Conservation (phyloP, 2,113 vertebrate species). For the Ranitomeya variabilis region DNA sequence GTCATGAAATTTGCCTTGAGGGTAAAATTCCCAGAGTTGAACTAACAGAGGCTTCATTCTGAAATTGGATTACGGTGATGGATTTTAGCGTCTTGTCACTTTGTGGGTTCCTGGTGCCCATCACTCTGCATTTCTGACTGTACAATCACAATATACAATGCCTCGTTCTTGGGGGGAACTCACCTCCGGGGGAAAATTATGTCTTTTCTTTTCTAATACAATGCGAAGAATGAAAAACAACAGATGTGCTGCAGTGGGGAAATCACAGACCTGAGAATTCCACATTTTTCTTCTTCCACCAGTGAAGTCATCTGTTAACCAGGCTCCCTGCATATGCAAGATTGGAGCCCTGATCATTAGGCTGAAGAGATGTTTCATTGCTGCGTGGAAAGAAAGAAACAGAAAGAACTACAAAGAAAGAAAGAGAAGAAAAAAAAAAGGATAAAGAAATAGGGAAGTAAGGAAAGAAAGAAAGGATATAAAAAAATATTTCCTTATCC, state of each 20-base stretch:
- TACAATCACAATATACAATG: slow-evolving; percentile 52
- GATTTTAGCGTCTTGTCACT: slow-evolving; percentile 58
- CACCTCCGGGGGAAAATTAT: slow-evolving; percentile 58
- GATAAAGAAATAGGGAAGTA: no score
- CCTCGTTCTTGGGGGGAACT: slow-evolving; percentile 57
- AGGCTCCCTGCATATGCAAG: background rate
- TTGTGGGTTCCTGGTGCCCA: slow-evolving; percentile 44
- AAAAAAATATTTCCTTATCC: no score
- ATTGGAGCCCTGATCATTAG: slow-evolving; percentile 3
- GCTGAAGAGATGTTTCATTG: slow-evolving; percentile 8
- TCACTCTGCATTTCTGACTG: slow-evolving; percentile 54
- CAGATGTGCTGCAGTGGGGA: slow-evolving; percentile 59
- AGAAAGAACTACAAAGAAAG: background rate
- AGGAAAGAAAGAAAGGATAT: no score
- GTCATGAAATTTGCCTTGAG: slow-evolving; percentile 46
- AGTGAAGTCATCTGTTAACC: background rate
- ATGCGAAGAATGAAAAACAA: slow-evolving; percentile 38
- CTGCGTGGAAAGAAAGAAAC: background rate
- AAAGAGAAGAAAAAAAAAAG: background rate
- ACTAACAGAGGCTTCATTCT: slow-evolving; percentile 23
- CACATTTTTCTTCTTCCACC: slow-evolving; percentile 11
- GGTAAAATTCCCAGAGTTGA: slow-evolving; percentile 54
- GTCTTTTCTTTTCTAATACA: slow-evolving; percentile 58
- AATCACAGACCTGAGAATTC: slow-evolving; percentile 58
- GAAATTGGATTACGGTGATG: slow-evolving; percentile 56